These are phyloP conservation scores for Schizothorax lantsangensis DNA, from an alignment of 2,797 vertebrate species.

Conservation along the genomic window DNA sequence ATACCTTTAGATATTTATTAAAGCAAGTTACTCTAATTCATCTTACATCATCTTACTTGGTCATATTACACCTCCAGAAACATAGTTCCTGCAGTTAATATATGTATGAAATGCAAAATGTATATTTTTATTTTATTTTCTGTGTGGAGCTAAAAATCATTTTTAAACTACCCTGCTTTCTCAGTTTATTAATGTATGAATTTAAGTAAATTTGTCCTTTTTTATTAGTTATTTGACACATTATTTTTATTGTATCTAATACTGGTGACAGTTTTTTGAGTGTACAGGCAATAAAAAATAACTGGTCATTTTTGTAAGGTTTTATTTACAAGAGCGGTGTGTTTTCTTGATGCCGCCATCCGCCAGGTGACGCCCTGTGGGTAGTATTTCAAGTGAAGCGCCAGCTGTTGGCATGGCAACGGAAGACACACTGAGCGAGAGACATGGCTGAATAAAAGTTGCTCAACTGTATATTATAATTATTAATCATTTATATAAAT, in stretches of 20 bases:
- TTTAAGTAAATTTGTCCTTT: not conserved
- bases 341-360: not conserved
- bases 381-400: not conserved
- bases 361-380: not conserved
- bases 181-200: not conserved
- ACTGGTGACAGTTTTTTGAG: not conserved
- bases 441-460: not conserved
- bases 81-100: not conserved
- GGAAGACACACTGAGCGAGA: not conserved
- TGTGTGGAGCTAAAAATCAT: not conserved
- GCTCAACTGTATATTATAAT: not conserved
- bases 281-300: not conserved
- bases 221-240: not conserved
- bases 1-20: not conserved
- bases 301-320: not conserved
- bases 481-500: not conserved
- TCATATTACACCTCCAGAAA: not conserved
- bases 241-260: not conserved
- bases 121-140: not conserved
- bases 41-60: not conserved
- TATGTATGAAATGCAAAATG: not conserved
- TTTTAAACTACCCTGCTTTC: not conserved
- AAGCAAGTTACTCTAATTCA: not conserved
- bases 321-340: not conserved
- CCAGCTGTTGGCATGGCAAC: slow-evolving; percentile 25